Evolutionary conservation across 2,888 invertebrate genomes (phyloP), one percentile per base, ranked within the genome.

Genomic region (Linnaemya tessellans): DNA sequence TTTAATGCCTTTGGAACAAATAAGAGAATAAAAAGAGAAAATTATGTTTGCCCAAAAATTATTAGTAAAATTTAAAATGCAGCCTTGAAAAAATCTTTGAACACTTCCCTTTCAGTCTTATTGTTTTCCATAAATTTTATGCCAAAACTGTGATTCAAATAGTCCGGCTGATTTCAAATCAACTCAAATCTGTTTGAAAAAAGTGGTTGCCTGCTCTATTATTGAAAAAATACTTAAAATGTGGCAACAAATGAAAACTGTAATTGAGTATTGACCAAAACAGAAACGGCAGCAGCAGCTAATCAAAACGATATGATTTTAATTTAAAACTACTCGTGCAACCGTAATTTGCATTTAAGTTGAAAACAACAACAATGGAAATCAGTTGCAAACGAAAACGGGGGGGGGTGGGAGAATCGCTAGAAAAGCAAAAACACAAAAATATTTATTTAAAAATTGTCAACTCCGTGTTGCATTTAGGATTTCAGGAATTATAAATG

Each of bases 191-290:
- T 13, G 41, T 11, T 13, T 13, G 13, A 1, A 41, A 41, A 11
- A 13, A 13, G 13, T 11, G 11, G 11, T 41, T 3, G 11, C 3
- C 11, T 41, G 41, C 13, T 41, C 51, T 18, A 15, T 18, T 35
- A 73, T 64, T 1, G 35, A 15, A 58, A 10, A 25, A 58, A n/a
- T 11, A 43, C 20, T 20, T 35, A 9, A 64, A 54, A 73, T 20
- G n/a, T 41, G 0, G 38, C 5, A 13, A 64, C 43, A 3, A 65
- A 51, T n/a, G n/a, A 49, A 67, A 67, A 9, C 9, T 20, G 20
- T 67, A 80, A 73, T 73, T 80, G 80, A 51, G 41, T 68, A 75
- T 54, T 62, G 51, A 75, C 68, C 51, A 75, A 62, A 60, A 68
- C 51, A n/a, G n/a, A n/a, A n/a, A n/a, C n/a, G n/a, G n/a, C n/a